These are phyloP conservation scores for Salarias fasciatus DNA, from an alignment of 2,797 vertebrate species.

Conservation along the genomic window DNA sequence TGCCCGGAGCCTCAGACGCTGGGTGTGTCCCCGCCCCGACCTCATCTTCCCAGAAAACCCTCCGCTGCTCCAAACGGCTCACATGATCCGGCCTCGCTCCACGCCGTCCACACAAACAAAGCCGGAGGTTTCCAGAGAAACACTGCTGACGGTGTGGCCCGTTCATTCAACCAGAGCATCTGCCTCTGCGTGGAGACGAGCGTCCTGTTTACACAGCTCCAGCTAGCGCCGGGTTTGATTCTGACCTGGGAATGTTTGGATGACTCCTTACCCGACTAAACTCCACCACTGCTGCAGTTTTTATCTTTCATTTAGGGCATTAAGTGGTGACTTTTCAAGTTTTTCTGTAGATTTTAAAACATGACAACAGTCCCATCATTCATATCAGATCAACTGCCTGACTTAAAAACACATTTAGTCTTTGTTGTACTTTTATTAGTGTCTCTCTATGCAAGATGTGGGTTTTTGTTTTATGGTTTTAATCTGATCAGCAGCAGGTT, in stretches of 20 bases:
- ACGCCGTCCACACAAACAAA: conserved; percentile 33
- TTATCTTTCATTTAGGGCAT: no score
- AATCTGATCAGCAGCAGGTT: no score
- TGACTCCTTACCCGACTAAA: not conserved
- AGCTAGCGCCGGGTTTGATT: no score
- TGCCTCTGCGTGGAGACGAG: conserved; percentile 12
- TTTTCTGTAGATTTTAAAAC: no score
- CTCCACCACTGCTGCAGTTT: not conserved
- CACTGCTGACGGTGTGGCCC: conserved; percentile 1
- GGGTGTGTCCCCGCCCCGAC: conserved; percentile 74
- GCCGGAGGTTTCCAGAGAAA: conserved; percentile 9
- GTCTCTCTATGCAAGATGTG: no score
- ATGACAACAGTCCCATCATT: no score
- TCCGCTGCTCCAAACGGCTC: conserved; percentile 45
- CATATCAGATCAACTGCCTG: no score
- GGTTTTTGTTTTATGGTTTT: no score
- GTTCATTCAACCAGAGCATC: conserved; percentile 43
- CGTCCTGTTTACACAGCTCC: conserved; percentile 47
- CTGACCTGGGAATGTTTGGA: no score
- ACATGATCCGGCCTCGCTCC: conserved; percentile 29
- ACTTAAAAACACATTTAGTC: no score
- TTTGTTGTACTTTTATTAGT: no score
- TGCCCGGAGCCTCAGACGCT: conserved; percentile 31
- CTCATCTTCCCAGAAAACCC: conserved; percentile 66
- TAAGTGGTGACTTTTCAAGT: no score